phyloP scores from a whole-genome alignment of 2,888 invertebrate genomes.

The Alitta virens region DNA sequence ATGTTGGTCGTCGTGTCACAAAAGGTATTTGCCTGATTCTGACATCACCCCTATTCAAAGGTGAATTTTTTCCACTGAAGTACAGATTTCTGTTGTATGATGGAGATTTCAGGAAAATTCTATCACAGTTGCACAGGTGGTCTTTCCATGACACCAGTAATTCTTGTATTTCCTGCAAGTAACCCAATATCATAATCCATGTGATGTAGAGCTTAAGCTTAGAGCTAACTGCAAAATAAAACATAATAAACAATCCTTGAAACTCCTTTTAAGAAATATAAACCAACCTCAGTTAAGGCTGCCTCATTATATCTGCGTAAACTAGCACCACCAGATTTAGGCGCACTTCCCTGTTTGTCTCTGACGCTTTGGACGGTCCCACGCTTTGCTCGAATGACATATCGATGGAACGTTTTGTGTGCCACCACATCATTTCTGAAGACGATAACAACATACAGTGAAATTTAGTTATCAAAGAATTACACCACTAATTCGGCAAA shows the following conservation, averaged over 20 bases:
- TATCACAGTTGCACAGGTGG: constrained; percentile 67
- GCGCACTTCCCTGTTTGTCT: constrained; percentile 66
- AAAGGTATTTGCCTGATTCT: constrained; percentile 67
- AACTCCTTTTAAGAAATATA: too few species aligned
- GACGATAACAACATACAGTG: background rate
- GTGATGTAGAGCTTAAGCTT: too few species aligned
- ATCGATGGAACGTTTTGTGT: constrained; percentile 84
- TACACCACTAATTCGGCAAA: background rate
- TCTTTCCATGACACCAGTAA: constrained; percentile 69
- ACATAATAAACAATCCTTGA: too few species aligned
- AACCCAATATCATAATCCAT: background rate
- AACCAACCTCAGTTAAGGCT: constrained; percentile 68
- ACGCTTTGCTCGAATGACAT: constrained; percentile 80
- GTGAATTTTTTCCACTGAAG: constrained; percentile 72
- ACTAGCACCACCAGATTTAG: constrained; percentile 79
- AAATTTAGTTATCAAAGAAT: background rate
- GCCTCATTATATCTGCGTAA: constrained; percentile 78
- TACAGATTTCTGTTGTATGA: constrained; percentile 70
- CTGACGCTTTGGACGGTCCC: constrained; percentile 73
- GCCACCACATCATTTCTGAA: constrained; percentile 60
- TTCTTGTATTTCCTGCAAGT: constrained; percentile 71
- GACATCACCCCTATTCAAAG: constrained; percentile 59
- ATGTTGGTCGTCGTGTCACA: constrained; percentile 77
- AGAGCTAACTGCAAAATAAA: too few species aligned
- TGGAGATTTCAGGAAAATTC: constrained; percentile 75